Evolutionary conservation across 2,113 vertebrate genomes (phyloP).

Genomic region (Notechis scutatus): DNA sequence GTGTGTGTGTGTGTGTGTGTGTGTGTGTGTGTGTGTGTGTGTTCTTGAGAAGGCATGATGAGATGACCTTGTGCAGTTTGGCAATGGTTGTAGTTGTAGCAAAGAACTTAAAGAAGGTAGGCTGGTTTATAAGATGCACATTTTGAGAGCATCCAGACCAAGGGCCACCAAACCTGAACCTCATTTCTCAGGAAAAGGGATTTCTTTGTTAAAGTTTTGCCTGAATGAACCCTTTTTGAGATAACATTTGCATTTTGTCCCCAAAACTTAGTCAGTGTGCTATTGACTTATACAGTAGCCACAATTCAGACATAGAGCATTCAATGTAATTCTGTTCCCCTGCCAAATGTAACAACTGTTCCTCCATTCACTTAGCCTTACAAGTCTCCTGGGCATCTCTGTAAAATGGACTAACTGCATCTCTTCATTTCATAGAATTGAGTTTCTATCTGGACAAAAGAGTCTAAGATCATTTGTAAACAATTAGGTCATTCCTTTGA

Average conservation of each 20-base stretch:
- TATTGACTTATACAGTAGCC: background rate
- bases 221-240: background rate
- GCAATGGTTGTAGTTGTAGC: background rate
- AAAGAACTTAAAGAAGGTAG: background rate
- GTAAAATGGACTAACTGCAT: background rate
- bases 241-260: background rate
- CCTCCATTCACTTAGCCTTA: slow-evolving; percentile 12
- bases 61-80: background rate
- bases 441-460: slow-evolving; percentile 1
- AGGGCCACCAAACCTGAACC: background rate
- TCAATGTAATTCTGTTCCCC: background rate
- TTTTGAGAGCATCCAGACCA: background rate
- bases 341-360: background rate
- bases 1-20: no score
- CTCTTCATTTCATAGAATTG: background rate
- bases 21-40: no score
- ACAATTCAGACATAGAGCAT: background rate
- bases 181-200: background rate
- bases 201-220: background rate
- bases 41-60: no score
- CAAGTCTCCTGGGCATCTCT: slow-evolving; percentile 27
- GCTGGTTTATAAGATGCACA: background rate
- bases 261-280: background rate
- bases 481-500: slow-evolving; percentile 6
- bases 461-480: slow-evolving; percentile 22